phyloP scores from a whole-genome alignment of 2,113 vertebrate genomes.

The Tupaia tana region DNA sequence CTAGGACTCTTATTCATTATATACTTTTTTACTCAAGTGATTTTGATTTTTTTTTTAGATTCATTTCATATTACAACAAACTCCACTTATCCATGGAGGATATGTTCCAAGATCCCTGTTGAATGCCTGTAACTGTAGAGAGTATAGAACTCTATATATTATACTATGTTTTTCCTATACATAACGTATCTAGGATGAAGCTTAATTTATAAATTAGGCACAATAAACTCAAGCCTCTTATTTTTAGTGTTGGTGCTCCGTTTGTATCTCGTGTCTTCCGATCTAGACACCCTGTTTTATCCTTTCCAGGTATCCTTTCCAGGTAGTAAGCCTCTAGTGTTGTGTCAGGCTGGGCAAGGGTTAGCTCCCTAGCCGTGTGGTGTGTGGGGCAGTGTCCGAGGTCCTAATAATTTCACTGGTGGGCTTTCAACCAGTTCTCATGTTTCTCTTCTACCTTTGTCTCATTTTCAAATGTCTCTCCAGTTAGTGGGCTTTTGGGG shows the following conservation, averaged over 20 bases:
- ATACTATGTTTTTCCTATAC: no score
- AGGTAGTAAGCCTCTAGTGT: background rate
- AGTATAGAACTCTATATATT: no score
- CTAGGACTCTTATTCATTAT: background rate
- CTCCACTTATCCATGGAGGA: no score
- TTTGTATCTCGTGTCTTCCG: background rate
- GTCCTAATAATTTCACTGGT: conserved; percentile 26
- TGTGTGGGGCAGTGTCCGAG: background rate
- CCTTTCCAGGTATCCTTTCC: no score
- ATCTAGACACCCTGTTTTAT: background rate
- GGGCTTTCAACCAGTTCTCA: background rate
- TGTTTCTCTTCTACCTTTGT: conserved; percentile 16
- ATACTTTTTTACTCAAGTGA: background rate
- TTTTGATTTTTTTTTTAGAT: no score
- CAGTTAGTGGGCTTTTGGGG: background rate
- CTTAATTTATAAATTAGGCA: no score
- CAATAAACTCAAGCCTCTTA: background rate
- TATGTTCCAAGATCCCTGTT: no score
- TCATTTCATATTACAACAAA: no score
- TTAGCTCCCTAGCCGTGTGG: background rate
- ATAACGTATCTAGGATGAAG: no score
- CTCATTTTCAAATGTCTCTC: conserved; percentile 6
- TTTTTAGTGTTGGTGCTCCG: background rate
- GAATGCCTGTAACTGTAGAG: no score
- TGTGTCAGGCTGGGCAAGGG: background rate